Conservation (phyloP, 2,113 vertebrate genomes). For the Rhadina sibilatrix region DNA sequence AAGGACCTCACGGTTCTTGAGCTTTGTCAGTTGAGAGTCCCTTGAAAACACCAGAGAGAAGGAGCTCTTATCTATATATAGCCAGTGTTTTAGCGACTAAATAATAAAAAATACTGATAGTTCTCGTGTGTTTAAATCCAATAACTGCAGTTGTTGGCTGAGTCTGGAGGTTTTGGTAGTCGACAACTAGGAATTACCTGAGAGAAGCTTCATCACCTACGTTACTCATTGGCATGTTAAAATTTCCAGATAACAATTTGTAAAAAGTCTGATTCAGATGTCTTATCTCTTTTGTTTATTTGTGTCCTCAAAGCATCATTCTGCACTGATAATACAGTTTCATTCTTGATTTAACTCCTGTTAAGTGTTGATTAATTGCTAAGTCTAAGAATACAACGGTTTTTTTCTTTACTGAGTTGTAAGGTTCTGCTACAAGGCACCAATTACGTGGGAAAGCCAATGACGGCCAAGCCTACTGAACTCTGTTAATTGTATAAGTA, state of each 20-base stretch:
- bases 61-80: neutral
- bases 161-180: neutral
- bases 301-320: neutral
- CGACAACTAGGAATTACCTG: neutral
- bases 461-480: neutral
- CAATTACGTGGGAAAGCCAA: neutral
- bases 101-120: neutral
- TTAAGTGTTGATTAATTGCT: neutral
- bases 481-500: neutral
- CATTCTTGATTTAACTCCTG: neutral
- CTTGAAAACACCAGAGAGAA: neutral
- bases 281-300: neutral
- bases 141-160: neutral
- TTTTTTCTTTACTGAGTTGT: neutral
- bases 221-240: neutral
- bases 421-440: neutral
- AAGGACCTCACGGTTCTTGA: accelerated
- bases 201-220: neutral
- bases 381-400: neutral
- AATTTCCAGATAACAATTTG: neutral
- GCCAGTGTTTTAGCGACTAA: neutral
- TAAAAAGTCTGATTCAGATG: neutral
- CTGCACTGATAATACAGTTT: neutral
- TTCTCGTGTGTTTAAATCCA: neutral
- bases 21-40: neutral